Evolutionary conservation across 1,140 invertebrate genomes (phyloP).

Genomic region (Bactericera cockerelli): DNA sequence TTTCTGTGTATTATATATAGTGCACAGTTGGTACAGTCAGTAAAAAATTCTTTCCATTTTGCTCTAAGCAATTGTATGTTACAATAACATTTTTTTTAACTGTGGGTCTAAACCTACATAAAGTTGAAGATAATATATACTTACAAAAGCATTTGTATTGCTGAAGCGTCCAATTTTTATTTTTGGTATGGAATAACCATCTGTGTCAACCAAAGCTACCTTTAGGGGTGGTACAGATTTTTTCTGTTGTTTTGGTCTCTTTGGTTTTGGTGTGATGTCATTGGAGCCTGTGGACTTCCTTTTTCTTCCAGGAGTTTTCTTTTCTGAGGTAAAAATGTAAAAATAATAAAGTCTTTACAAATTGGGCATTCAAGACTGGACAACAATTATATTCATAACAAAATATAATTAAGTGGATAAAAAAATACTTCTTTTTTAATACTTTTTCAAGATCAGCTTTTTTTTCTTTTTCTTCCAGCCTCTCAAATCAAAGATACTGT

Average conservation of each 20-base stretch:
- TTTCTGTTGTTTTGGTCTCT: not conserved
- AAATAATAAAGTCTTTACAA: no score
- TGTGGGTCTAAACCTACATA: no score
- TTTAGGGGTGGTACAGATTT: not conserved
- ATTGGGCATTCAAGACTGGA: not conserved
- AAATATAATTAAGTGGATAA: not conserved
- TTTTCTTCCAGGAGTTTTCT: not conserved
- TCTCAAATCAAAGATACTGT: no score
- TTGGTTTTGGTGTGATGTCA: not conserved
- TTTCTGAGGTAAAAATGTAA: not conserved
- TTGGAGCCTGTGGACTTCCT: not conserved
- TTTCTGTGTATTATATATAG: no score
- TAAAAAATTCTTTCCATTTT: no score
- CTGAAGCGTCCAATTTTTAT: constrained; percentile 1
- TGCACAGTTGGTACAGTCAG: no score
- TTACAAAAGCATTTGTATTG: not conserved
- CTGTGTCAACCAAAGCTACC: not conserved
- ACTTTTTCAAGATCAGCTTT: not conserved
- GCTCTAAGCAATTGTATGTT: no score
- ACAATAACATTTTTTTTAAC: no score
- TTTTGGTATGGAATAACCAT: not conserved
- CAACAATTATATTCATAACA: not conserved
- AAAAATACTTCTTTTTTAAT: not conserved
- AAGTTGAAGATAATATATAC: not conserved
- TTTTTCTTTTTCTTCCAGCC: no score